These are phyloP conservation scores for Coregonus ussuriensis DNA, from an alignment of 2,797 vertebrate genomes.

Conservation along the genomic window DNA sequence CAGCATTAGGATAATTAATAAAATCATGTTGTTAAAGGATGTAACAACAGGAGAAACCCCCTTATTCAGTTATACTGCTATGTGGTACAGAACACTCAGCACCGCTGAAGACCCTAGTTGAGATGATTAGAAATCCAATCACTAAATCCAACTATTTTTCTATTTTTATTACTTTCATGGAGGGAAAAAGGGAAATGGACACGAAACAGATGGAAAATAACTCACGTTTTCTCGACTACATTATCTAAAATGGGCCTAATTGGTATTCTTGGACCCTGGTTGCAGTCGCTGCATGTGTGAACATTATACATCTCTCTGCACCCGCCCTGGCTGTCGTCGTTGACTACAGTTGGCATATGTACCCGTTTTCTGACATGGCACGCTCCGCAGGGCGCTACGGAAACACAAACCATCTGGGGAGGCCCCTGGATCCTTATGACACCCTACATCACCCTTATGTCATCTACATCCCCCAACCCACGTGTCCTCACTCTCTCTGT, in stretches of 20 bases:
- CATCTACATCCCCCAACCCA: not conserved
- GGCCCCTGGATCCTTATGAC: constrained; percentile 14
- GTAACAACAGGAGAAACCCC: not conserved
- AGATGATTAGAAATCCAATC: constrained; percentile 36
- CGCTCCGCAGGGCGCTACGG: not conserved
- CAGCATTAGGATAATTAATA: not conserved
- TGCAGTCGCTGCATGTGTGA: constrained; percentile 41
- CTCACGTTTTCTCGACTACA: constrained; percentile 29
- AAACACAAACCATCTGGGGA: not conserved
- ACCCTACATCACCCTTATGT: not conserved
- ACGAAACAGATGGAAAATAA: constrained; percentile 48
- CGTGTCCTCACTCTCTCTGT: not conserved
- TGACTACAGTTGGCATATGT: not conserved
- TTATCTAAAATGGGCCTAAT: constrained; percentile 41
- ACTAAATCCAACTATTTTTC: constrained; percentile 30
- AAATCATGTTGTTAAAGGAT: constrained; percentile 5
- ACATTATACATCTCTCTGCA: constrained; percentile 36
- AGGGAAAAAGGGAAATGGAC: constrained; percentile 39
- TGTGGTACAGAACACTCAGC: not conserved
- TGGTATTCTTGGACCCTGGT: constrained; percentile 47
- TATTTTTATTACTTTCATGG: constrained; percentile 34
- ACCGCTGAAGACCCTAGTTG: constrained; percentile 25
- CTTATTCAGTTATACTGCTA: not conserved
- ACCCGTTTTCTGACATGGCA: not conserved
- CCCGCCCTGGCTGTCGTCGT: constrained; percentile 5